These are phyloP conservation scores for Corbicula japonica DNA, from an alignment of 2,888 invertebrate species.

Conservation along the genomic window DNA sequence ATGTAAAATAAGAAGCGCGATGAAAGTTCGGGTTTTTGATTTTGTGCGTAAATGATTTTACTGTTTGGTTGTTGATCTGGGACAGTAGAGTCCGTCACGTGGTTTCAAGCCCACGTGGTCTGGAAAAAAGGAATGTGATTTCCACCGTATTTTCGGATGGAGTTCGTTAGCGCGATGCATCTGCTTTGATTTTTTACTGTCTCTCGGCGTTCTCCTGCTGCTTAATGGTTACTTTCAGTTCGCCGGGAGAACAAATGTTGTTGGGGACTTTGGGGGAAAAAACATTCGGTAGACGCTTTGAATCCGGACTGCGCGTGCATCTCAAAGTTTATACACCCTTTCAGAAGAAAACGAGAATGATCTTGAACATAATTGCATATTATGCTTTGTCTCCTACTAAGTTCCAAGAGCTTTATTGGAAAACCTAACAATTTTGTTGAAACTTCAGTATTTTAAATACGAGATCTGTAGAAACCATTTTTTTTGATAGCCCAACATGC, in stretches of 20 bases:
- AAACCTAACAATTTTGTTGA: no score
- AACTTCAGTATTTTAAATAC: no score
- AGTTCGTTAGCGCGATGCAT: background rate
- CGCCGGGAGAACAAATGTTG: background rate
- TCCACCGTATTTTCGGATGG: background rate
- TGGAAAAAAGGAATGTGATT: background rate
- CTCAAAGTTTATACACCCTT: no score
- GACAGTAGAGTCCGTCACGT: constrained; percentile 6
- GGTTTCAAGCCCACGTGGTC: constrained; percentile 16
- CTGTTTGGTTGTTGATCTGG: background rate
- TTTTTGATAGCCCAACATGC: no score
- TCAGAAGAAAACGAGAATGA: no score
- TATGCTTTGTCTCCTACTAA: no score
- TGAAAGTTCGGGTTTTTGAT: background rate
- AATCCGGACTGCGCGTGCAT: background rate
- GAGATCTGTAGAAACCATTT: no score
- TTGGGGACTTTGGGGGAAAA: background rate
- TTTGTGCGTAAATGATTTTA: background rate
- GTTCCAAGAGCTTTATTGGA: no score
- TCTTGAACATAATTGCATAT: no score
- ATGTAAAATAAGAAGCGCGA: background rate
- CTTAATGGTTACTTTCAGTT: no score
- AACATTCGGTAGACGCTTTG: background rate
- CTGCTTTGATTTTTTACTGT: background rate
- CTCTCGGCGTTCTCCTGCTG: no score